These are phyloP conservation scores for Takifugu rubripes DNA, from an alignment of 2,797 vertebrate species.

Conservation along the genomic window DNA sequence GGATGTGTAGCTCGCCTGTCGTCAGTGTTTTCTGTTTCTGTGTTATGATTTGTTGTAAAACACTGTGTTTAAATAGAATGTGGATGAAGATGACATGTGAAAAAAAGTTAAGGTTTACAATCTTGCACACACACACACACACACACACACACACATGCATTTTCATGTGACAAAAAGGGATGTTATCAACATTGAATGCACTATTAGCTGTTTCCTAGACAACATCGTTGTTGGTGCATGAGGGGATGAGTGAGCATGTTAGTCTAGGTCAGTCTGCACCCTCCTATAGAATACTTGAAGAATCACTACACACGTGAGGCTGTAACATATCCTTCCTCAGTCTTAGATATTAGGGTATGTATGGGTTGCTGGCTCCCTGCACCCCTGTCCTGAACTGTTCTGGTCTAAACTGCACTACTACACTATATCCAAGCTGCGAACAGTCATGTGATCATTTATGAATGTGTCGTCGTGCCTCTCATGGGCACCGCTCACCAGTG, in stretches of 20 bases:
- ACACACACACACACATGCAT: constrained; percentile 1
- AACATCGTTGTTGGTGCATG: constrained; percentile 67
- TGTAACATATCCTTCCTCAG: constrained; percentile 45
- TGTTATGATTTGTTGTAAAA: constrained; percentile 66
- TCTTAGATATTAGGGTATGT: constrained; percentile 24
- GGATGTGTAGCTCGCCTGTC: constrained; percentile 54
- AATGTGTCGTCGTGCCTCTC: constrained; percentile 44
- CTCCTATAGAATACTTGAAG: constrained; percentile 48
- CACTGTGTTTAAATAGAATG: constrained; percentile 65
- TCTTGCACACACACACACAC: not conserved
- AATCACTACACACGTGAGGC: constrained; percentile 49
- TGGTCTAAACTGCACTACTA: constrained; percentile 47
- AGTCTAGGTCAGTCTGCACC: constrained; percentile 63
- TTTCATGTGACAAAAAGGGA: constrained; percentile 49
- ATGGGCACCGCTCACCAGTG: constrained; percentile 35
- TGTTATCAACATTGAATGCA: constrained; percentile 63
- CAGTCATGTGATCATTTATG: constrained; percentile 47
- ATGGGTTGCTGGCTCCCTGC: constrained; percentile 40
- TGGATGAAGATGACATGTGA: constrained; percentile 60
- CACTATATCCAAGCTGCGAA: constrained; percentile 55
- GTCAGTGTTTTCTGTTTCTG: constrained; percentile 48
- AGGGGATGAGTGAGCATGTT: constrained; percentile 70
- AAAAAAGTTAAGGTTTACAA: constrained; percentile 64
- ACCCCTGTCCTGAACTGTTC: constrained; percentile 25
- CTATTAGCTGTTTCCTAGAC: constrained; percentile 66